phyloP scores from a whole-genome alignment of 2,888 invertebrate genomes.

The Piscicola geometra region DNA sequence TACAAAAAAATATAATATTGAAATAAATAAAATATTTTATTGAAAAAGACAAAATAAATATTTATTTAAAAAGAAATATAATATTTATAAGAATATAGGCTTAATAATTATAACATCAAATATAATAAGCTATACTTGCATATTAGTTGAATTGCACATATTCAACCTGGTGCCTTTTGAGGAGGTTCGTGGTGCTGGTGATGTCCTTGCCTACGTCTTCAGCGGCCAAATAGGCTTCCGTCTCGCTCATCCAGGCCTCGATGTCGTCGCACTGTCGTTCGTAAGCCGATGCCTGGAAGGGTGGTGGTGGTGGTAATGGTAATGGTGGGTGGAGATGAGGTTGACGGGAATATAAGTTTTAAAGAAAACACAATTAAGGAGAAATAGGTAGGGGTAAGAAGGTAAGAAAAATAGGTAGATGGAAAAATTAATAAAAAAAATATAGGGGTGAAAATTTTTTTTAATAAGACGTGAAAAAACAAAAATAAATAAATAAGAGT shows the following conservation, averaged over 20 bases:
- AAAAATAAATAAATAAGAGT: too few species aligned
- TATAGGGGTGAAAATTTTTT: too few species aligned
- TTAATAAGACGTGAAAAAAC: too few species aligned
- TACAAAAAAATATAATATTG: background rate
- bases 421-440: too few species aligned
- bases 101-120: too few species aligned
- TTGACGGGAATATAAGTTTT: background rate
- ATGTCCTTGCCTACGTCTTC: slow-evolving; percentile 82
- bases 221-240: slow-evolving; percentile 70
- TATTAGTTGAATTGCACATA: too few species aligned
- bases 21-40: too few species aligned
- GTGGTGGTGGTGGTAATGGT: background rate
- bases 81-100: too few species aligned
- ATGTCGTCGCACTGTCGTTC: slow-evolving; percentile 85
- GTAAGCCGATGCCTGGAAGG: slow-evolving; percentile 70
- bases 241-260: slow-evolving; percentile 85
- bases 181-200: slow-evolving; percentile 74
- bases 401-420: too few species aligned
- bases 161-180: slow-evolving; percentile 62
- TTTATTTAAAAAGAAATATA: too few species aligned
- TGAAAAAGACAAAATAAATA: slow-evolving; percentile 33
- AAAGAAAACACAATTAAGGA: background rate
- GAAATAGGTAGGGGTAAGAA: too few species aligned
- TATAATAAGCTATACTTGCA: too few species aligned
- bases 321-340: background rate